Evolutionary conservation across 2,888 invertebrate species (phyloP).

Genomic region (Notodonta ziczac): DNA sequence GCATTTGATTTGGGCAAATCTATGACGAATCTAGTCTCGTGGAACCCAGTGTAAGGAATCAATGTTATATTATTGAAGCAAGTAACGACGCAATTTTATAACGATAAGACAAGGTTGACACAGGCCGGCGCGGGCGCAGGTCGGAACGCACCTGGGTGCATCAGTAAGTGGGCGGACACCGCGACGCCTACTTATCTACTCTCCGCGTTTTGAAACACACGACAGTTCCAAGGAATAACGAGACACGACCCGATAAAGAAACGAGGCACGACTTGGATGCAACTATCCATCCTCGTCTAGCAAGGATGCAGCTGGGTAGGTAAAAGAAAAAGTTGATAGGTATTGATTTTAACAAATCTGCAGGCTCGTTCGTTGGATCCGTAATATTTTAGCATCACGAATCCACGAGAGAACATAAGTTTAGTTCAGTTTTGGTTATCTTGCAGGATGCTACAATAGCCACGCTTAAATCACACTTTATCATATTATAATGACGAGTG

Average conservation of each 20-base stretch:
- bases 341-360: no score
- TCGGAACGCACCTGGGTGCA: conserved; percentile 70
- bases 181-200: conserved; percentile 61
- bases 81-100: conserved; percentile 54
- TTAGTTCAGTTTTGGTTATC: neutral
- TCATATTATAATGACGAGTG: neutral
- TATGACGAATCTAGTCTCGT: neutral
- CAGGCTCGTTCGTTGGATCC: no score
- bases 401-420: no score
- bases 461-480: neutral
- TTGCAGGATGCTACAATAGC: neutral
- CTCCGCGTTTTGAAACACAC: conserved; percentile 54
- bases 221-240: conserved; percentile 53
- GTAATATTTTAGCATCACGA: no score
- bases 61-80: conserved; percentile 36
- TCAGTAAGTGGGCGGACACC: conserved; percentile 69
- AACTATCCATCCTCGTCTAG: conserved; percentile 14
- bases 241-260: conserved; percentile 52
- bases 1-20: neutral
- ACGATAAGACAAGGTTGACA: conserved; percentile 61
- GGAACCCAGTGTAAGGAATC: neutral
- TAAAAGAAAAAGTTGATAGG: no score
- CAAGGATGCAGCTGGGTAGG: no score
- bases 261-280: conserved; percentile 34
- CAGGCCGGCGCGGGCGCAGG: conserved; percentile 36